Evolutionary conservation across 2,113 vertebrate genomes (phyloP), one percentile per base, ranked within the genome.

Genomic region (Microcebus jonahi): DNA sequence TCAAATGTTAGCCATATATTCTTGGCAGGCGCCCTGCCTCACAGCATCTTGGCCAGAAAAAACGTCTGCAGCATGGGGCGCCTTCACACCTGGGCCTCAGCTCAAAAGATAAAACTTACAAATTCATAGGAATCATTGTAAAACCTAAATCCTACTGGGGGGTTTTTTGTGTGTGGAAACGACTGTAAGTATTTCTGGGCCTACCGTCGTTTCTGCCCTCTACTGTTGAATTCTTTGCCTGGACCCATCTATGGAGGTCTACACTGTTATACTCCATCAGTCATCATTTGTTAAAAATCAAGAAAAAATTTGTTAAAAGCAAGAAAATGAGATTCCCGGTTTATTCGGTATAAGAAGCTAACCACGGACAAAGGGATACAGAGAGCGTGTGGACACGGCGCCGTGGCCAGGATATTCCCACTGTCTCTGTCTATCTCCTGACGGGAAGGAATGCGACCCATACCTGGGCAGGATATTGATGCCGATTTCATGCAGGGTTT

Each of bases 331-430:
- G 25, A 18, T 20, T 2, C 8, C 81, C 11, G 15, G 6, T 31
- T 90, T 76, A 11, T 76, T 42, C 68, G 3, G 29, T 71, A 42
- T 81, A 6, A 39, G 23, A 12, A 12, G 67, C 53, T n/a, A 11
- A 18, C n/a, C 20, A 34, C 42, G 68, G 67, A 3, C 29, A 80
- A 63, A 31, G 34, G 0, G 0, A 25, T 0, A 45, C 3, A 39
- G 12, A 55, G 12, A 42, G 34, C 1, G 4, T 1, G 0, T 0
- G 8, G 57, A 12, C 9, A 15, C 0, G 27, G 2, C 3, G 21
- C 14, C 39, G 18, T 17, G 20, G 27, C 4, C 11, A 0, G 1
- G 8, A 12, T 7, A 0, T 1, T 23, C 67, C 20, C 15, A 5
- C 1, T 3, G 11, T 53, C 53, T 29, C 50, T 36, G 63, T 87